Base-by-base conservation (phyloP, 2,797 vertebrate species). In the Enteromius anoplus region DNA sequence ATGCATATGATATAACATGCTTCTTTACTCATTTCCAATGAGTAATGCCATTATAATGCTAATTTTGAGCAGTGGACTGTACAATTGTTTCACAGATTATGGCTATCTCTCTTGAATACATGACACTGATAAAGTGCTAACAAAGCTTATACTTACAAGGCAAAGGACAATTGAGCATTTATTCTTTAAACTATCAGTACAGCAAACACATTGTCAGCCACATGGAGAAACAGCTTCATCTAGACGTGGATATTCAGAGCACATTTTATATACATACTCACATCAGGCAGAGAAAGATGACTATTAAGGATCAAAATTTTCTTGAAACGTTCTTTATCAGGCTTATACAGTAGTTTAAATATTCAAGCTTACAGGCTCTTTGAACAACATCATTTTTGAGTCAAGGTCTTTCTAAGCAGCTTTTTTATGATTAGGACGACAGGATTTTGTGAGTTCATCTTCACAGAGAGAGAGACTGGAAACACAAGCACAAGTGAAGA, bases 311-410 rank as follows among this genome's bases (percentile, higher is more conserved):
- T 58, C 6, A 75, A 75, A 40, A 40, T 40, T 19, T 75, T 58
- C 72, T 75, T 7, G 47, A 73, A 7, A n/a, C n/a, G 34, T 75
- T 72, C 8, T 51, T 49, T 73, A n/a, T 40, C 51, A 60, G 34
- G 53, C 73, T 42, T 76, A 42, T 58, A 65, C 29, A 34, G 15
- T 65, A 60, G 14, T 75, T 40, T 42, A 76, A 60, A 29, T 60
- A 60, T 17, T 76, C 53, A 76, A 60, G 73, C 53, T 76, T 11
- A 42, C 42, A 19, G 37, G 5, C 53, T 76, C 34, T 75, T 42
- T 76, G 34, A 42, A 60, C 14, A 19, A 11, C 34, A 37, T 68
- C 4, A 68, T 76, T 60, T 37, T 76, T 76, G 73, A 42, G n/a
- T 23, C 3, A 75, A 75, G 21, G 37, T 26, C 53, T 75, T 75